phyloP scores from a whole-genome alignment of 2,797 vertebrate genomes.

The Bradypus variegatus region DNA sequence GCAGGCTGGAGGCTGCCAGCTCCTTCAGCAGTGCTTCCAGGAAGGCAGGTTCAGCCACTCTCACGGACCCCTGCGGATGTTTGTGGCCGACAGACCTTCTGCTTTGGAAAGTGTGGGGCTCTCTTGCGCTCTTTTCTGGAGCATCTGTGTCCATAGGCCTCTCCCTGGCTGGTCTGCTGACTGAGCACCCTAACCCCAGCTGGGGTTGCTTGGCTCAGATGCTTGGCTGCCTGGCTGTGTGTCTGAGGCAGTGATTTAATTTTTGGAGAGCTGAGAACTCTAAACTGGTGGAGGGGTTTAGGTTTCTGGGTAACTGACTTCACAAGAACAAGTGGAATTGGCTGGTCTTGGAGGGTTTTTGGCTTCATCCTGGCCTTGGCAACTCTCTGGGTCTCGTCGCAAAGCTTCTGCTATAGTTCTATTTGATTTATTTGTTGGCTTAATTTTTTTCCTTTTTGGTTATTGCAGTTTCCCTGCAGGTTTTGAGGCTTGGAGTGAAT shows the following conservation, averaged over 20 bases:
- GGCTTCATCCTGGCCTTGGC: not conserved
- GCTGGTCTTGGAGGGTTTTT: not conserved
- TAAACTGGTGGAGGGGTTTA: accelerated
- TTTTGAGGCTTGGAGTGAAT: not conserved
- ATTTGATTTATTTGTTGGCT: not conserved
- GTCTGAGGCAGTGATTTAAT: not conserved
- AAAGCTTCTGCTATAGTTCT: not conserved
- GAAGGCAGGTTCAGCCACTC: not conserved
- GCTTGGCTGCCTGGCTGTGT: not conserved
- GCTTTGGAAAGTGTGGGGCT: not conserved
- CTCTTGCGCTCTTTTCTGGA: too few species aligned
- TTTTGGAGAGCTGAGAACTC: not conserved
- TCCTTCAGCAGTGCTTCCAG: not conserved
- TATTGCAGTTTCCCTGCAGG: not conserved
- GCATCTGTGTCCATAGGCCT: too few species aligned
- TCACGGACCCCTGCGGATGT: accelerated
- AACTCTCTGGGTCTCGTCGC: not conserved
- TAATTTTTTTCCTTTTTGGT: not conserved
- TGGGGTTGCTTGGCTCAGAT: not conserved
- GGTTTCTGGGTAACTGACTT: accelerated
- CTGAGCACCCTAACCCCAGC: not conserved
- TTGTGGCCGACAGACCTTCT: not conserved
- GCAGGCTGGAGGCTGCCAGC: not conserved
- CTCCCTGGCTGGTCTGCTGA: not conserved
- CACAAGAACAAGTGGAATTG: not conserved